phyloP scores from a whole-genome alignment of 2,888 invertebrate species.

The Ypsolopha sequella region DNA sequence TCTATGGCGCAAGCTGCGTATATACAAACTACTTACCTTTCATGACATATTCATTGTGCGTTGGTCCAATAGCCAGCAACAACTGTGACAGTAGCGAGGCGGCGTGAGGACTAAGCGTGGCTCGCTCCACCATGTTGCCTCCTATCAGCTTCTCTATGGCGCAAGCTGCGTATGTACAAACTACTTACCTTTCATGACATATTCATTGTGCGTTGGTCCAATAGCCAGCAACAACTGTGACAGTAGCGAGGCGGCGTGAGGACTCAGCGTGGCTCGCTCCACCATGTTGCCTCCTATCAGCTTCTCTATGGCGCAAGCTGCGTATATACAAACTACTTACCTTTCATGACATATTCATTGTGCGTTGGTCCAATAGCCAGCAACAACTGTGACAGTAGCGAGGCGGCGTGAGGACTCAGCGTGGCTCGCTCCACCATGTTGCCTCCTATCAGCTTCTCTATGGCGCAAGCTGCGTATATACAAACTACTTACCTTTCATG shows the following conservation, averaged over 20 bases:
- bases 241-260: constrained; percentile 78
- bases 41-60: background rate
- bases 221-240: constrained; percentile 83
- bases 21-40: constrained; percentile 83
- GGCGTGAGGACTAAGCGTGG: too few relatives aligned
- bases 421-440: constrained; percentile 72
- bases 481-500: constrained; percentile 77
- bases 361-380: constrained; percentile 80
- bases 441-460: constrained; percentile 90
- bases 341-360: constrained; percentile 98
- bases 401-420: constrained; percentile 75
- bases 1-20: constrained; percentile 96
- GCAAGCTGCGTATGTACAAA: background rate
- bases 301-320: constrained; percentile 92
- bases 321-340: constrained; percentile 95
- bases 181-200: constrained; percentile 89
- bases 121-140: too few relatives aligned
- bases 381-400: constrained; percentile 83
- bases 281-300: constrained; percentile 81
- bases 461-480: constrained; percentile 93
- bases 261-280: constrained; percentile 72
- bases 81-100: background rate
- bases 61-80: too few relatives aligned
- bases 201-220: constrained; percentile 90
- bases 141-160: too few relatives aligned